A percentile compares a stretch with the other conserved stretches of the same genome.
Conservation (phyloP, 2,797 vertebrate species). For the Myotis myotis region DNA sequence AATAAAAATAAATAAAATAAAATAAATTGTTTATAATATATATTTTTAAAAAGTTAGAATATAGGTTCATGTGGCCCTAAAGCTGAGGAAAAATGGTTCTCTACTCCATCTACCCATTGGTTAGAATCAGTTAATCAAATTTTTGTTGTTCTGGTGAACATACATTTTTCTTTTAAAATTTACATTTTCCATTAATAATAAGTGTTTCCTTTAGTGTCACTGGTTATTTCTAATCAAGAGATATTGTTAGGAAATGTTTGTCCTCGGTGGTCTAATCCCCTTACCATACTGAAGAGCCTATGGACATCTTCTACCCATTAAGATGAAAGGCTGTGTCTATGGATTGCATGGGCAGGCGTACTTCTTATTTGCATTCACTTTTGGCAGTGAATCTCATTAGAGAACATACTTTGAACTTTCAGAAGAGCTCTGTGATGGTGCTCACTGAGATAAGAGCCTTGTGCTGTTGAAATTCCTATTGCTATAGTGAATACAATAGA, state of each 20-base stretch:
- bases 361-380: background rate
- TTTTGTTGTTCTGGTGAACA: background rate
- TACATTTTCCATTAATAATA: background rate
- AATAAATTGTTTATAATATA: slow-evolving; percentile 1
- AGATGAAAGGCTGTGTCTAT: background rate
- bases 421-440: background rate
- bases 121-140: background rate
- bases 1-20: background rate
- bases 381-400: background rate
- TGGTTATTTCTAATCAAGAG: background rate
- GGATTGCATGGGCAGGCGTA: background rate
- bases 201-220: background rate
- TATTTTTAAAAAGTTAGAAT: background rate
- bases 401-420: background rate
- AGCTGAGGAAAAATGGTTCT: background rate
- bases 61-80: background rate
- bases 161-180: background rate
- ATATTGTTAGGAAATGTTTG: background rate
- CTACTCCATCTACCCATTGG: background rate
- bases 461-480: background rate
- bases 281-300: background rate
- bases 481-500: background rate
- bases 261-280: background rate
- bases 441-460: background rate
- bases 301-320: background rate